Conservation (phyloP, 2,113 vertebrate genomes). For the Xenopus laevis region DNA sequence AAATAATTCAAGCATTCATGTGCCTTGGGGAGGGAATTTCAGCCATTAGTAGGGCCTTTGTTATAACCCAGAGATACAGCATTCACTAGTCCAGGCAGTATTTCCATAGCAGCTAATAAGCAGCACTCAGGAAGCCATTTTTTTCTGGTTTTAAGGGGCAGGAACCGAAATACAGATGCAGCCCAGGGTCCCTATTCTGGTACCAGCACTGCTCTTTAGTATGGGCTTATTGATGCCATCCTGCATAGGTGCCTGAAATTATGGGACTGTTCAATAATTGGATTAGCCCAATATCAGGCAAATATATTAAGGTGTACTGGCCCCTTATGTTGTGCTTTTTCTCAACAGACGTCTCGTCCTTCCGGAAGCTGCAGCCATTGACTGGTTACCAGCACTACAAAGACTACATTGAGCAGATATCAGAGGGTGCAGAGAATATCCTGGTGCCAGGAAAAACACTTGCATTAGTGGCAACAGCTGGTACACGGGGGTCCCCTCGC, state of each 20-base stretch:
- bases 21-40: not conserved
- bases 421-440: constrained; percentile 61
- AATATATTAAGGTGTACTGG: too few relatives aligned
- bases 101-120: too few relatives aligned
- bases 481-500: constrained; percentile 53
- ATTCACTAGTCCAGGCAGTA: too few relatives aligned
- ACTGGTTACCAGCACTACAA: constrained; percentile 60
- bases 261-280: too few relatives aligned
- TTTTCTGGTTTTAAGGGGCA: too few relatives aligned
- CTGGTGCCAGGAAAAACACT: constrained; percentile 59
- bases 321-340: not conserved
- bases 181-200: too few relatives aligned
- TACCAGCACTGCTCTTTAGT: too few relatives aligned
- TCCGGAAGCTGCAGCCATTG: constrained; percentile 63
- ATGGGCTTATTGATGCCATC: too few relatives aligned
- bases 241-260: too few relatives aligned
- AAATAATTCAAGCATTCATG: not conserved
- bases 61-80: not conserved
- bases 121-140: too few relatives aligned
- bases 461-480: constrained; percentile 65
- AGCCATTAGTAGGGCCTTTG: not conserved
- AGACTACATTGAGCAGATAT: constrained; percentile 55
- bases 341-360: constrained; percentile 58
- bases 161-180: too few relatives aligned
- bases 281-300: too few relatives aligned